Percentiles rank a stretch among this genome's conserved stretches.
Evolutionary conservation across 2,113 vertebrate species (phyloP).

Genomic region (Lepisosteus oculatus): DNA sequence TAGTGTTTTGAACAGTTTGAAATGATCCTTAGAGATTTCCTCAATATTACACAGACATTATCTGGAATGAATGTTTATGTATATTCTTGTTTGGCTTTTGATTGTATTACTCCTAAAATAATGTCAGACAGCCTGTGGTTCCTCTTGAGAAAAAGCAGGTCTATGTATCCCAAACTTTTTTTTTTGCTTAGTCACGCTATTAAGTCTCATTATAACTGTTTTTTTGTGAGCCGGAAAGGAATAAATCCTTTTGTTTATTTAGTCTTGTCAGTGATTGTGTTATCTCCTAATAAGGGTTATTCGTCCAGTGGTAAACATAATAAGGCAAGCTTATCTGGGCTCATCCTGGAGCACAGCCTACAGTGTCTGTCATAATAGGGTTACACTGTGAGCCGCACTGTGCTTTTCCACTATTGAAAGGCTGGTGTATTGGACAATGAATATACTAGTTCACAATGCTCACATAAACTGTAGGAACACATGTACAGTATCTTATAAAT

Average conservation of each 20-base stretch:
- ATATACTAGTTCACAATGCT: too few relatives aligned
- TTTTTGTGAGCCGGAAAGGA: constrained; percentile 9
- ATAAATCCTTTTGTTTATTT: neutral
- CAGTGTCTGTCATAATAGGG: neutral
- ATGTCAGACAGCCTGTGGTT: neutral
- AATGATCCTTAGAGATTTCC: constrained; percentile 4
- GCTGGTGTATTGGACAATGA: too few relatives aligned
- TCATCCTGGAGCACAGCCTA: too few relatives aligned
- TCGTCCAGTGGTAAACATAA: too few relatives aligned
- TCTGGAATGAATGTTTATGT: constrained; percentile 14
- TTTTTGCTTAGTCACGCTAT: constrained; percentile 2
- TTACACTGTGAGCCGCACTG: neutral
- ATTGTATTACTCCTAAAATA: neutral
- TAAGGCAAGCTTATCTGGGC: too few relatives aligned
- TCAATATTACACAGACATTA: neutral
- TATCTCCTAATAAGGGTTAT: too few relatives aligned
- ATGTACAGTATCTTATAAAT: too few relatives aligned
- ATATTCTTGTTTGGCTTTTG: neutral
- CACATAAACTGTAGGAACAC: too few relatives aligned
- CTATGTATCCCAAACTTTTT: neutral
- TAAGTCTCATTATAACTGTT: neutral
- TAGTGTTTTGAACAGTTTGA: constrained; percentile 10
- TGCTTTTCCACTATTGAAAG: too few relatives aligned
- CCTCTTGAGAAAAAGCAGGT: constrained; percentile 17
- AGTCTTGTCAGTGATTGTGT: neutral